phyloP scores from a whole-genome alignment of 1,140 invertebrate species.

The Fopius arisanus region DNA sequence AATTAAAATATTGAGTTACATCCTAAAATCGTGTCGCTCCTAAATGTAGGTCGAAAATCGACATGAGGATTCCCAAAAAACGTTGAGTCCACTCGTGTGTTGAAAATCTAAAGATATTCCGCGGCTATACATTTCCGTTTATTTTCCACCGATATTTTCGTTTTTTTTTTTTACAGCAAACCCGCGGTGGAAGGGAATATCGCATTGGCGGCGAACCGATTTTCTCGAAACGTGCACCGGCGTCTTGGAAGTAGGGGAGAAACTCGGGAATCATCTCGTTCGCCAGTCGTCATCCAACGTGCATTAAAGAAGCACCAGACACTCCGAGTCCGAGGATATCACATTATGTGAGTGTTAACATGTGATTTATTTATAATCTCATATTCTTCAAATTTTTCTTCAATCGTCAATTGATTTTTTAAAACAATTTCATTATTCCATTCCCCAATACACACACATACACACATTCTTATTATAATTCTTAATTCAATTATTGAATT shows the following conservation, averaged over 20 bases:
- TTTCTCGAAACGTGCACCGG: constrained; percentile 45
- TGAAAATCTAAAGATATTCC: constrained; percentile 48
- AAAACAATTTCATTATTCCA: constrained; percentile 22
- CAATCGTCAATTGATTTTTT: constrained; percentile 24
- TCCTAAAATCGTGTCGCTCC: background rate
- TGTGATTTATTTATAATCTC: constrained; percentile 41
- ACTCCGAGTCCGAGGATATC: constrained; percentile 42
- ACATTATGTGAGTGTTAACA: constrained; percentile 43
- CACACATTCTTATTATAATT: too few species aligned
- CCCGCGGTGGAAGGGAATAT: background rate
- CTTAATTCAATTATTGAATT: too few species aligned
- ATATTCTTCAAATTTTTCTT: background rate
- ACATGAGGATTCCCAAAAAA: background rate
- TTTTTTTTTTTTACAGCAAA: background rate
- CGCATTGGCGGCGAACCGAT: constrained; percentile 39
- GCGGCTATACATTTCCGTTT: constrained; percentile 22
- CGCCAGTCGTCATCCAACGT: constrained; percentile 60
- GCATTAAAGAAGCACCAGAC: constrained; percentile 53
- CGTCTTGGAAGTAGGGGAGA: constrained; percentile 47
- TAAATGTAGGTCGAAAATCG: constrained; percentile 17
- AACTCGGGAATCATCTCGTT: constrained; percentile 43
- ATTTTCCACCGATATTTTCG: constrained; percentile 10
- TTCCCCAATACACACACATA: too few species aligned
- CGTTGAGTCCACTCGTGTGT: constrained; percentile 32
- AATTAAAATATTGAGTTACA: background rate